A percentile compares a stretch with the other conserved stretches of the same genome.
These are phyloP conservation scores for Tenrec ecaudatus DNA, from an alignment of 2,113 vertebrate species.

Conservation along the genomic window DNA sequence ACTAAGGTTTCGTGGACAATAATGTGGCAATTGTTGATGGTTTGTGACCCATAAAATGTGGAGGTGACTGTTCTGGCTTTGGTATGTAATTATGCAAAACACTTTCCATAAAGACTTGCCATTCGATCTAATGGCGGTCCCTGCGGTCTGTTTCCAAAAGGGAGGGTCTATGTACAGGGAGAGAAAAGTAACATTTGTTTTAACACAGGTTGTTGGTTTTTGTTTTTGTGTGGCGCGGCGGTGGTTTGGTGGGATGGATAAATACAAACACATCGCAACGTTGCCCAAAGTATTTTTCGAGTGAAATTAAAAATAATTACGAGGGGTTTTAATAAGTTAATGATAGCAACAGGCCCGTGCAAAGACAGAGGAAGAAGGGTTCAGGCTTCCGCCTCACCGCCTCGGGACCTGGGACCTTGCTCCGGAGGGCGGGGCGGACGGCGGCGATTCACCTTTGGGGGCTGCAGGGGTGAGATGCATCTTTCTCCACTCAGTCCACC, in stretches of 20 bases:
- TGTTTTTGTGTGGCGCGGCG: conserved; percentile 75
- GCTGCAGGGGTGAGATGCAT: background rate
- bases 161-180: conserved; percentile 90
- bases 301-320: conserved; percentile 81
- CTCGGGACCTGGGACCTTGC: conserved; percentile 29
- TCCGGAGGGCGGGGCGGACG: background rate
- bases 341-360: conserved; percentile 67
- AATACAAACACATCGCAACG: conserved; percentile 84
- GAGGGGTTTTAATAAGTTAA: conserved; percentile 81
- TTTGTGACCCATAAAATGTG: conserved; percentile 99
- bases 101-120: conserved; percentile 99
- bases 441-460: background rate
- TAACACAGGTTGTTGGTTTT: conserved; percentile 93
- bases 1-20: conserved; percentile 97
- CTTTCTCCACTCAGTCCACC: background rate
- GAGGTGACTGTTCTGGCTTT: conserved; percentile 99
- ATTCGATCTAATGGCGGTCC: conserved; percentile 99
- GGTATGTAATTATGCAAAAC: conserved; percentile 99
- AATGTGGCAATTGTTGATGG: conserved; percentile 99
- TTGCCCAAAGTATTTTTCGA: conserved; percentile 78
- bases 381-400: background rate
- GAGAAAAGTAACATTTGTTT: conserved; percentile 90
- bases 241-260: conserved; percentile 71
- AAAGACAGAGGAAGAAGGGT: conserved; percentile 7
- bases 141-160: conserved; percentile 95